These are phyloP conservation scores for Hirundichthys speculiger DNA, from an alignment of 2,113 vertebrate genomes.

Conservation along the genomic window DNA sequence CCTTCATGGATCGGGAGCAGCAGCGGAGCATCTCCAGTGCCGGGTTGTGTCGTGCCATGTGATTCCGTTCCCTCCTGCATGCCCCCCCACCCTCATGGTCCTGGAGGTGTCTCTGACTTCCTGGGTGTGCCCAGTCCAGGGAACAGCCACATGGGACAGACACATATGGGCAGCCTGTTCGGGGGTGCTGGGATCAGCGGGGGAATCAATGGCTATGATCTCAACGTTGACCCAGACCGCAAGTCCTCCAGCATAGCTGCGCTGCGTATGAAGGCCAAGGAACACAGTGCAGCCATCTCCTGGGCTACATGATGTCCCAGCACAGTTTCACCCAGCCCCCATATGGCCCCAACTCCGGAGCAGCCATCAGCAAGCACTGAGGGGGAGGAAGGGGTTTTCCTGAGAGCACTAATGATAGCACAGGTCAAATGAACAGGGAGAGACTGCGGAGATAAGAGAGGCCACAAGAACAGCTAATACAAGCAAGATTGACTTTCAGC, in stretches of 20 bases:
- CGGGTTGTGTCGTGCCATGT: conserved; percentile 92
- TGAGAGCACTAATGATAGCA: conserved; percentile 74
- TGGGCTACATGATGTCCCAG: conserved; percentile 92
- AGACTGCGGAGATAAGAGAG: conserved; percentile 65
- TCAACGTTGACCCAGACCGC: conserved; percentile 93
- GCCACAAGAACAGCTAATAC: conserved; percentile 42
- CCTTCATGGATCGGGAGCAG: conserved; percentile 92
- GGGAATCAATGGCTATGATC: conserved; percentile 91
- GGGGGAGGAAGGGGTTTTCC: conserved; percentile 55
- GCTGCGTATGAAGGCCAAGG: conserved; percentile 96
- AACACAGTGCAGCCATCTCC: conserved; percentile 97
- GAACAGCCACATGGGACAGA: conserved; percentile 90
- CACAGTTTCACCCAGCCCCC: conserved; percentile 27
- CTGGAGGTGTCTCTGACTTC: conserved; percentile 88
- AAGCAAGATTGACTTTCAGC: conserved; percentile 46
- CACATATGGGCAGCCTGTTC: conserved; percentile 94
- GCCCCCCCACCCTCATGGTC: conserved; percentile 90
- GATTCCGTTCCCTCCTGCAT: conserved; percentile 93
- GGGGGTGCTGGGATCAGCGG: conserved; percentile 86
- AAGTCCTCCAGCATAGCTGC: conserved; percentile 97
- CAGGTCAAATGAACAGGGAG: conserved; percentile 69
- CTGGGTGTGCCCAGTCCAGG: conserved; percentile 86
- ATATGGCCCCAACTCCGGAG: conserved; percentile 34
- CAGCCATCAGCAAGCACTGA: conserved; percentile 47
- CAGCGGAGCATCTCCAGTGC: conserved; percentile 87